Conservation (phyloP, 53 echinoderm and acorn worm genomes). For the Henricia sp. region DNA sequence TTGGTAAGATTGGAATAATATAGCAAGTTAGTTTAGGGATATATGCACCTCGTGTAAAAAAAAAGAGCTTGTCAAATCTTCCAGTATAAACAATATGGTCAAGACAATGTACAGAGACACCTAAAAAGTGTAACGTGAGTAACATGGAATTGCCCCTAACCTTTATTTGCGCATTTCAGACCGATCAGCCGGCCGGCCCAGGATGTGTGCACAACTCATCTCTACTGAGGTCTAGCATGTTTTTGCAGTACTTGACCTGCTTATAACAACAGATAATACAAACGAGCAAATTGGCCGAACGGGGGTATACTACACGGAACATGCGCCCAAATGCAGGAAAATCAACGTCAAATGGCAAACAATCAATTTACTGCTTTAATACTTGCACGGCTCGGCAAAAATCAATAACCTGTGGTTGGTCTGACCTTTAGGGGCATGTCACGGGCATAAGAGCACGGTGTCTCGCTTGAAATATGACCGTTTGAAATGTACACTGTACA, state of each 20-base stretch:
- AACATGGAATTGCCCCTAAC: neutral
- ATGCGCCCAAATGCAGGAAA: conserved; percentile 16
- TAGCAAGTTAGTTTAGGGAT: too few species aligned
- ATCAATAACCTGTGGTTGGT: conserved; percentile 22
- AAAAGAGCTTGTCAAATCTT: too few species aligned
- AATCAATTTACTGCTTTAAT: conserved; percentile 51
- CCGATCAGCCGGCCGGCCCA: neutral
- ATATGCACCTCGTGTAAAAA: too few species aligned
- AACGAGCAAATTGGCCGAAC: neutral
- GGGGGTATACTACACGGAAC: conserved; percentile 11
- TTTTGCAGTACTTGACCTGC: conserved; percentile 51
- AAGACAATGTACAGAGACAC: too few species aligned
- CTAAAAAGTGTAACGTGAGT: too few species aligned
- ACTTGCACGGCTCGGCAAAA: conserved; percentile 4
- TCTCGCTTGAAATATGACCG: neutral
- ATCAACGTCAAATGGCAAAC: conserved; percentile 56
- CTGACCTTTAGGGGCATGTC: neutral
- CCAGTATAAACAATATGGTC: too few species aligned
- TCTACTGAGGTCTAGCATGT: conserved; percentile 24
- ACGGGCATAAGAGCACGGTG: neutral
- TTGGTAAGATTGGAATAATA: too few species aligned
- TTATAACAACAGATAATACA: conserved; percentile 43
- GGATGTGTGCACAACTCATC: conserved; percentile 13
- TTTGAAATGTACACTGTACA: too few species aligned
- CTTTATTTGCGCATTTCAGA: conserved; percentile 5